These are phyloP conservation scores for Aricia agestis DNA, from an alignment of 1,140 invertebrate species.

Conservation along the genomic window DNA sequence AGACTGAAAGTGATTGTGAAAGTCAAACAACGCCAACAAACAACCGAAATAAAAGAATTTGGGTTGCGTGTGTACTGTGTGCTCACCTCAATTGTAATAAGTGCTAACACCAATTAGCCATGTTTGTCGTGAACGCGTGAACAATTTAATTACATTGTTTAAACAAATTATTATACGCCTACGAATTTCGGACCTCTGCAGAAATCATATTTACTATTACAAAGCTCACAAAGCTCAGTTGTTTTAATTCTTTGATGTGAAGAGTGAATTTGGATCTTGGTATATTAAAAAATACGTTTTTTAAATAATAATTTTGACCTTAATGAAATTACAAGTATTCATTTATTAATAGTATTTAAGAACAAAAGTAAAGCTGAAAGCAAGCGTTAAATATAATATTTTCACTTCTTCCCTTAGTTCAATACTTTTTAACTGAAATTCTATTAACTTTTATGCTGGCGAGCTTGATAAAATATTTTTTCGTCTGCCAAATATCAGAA, in stretches of 20 bases:
- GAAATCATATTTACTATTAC: background rate
- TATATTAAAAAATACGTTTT: too few species aligned
- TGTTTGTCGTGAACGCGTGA: constrained; percentile 39
- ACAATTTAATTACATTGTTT: constrained; percentile 14
- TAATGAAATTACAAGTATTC: too few species aligned
- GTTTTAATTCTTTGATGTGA: too few species aligned
- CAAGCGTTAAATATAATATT: too few species aligned
- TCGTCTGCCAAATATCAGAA: background rate
- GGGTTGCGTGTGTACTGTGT: constrained; percentile 34
- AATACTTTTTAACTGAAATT: background rate
- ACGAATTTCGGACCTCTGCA: background rate
- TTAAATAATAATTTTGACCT: too few species aligned
- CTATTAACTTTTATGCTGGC: background rate
- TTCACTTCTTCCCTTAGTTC: background rate
- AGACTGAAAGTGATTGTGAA: constrained; percentile 3
- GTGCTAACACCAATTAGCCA: constrained; percentile 50
- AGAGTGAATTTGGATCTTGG: too few species aligned
- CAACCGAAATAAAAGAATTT: constrained; percentile 29
- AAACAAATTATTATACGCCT: constrained; percentile 5
- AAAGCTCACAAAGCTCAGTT: background rate
- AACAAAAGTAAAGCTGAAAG: too few species aligned
- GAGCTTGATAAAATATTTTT: constrained; percentile 4
- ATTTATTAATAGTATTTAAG: too few species aligned
- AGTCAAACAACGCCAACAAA: constrained; percentile 12
- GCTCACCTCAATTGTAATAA: constrained; percentile 48